Evolutionary conservation across 2,797 vertebrate genomes (phyloP), one percentile per base, ranked within the genome.

Genomic region (Centropyge bicolor): DNA sequence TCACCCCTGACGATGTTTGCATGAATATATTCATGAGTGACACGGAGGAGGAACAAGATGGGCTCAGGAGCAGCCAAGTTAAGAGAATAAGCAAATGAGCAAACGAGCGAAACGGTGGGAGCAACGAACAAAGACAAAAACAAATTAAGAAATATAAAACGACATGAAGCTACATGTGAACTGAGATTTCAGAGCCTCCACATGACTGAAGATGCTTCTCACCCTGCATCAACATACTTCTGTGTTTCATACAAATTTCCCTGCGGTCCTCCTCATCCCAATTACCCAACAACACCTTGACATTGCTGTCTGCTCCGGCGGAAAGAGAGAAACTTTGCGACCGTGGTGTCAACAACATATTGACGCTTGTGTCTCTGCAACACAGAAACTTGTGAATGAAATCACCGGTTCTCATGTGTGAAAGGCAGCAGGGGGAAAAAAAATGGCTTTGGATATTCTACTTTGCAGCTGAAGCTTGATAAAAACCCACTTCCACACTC

Each of bases 1-100:
- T 85, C 84, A 62, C 78, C 57, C 88, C 51, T n/a, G 81, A 91
- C 84, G 70, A 88, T 85, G 82, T 86, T 84, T 43, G 70, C 73
- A 91, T 94, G 89, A 93, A 93, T 93, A 82, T 64, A 94, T 93
- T 86, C 85, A 94, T 90, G 88, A 89, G 76, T 9, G 63, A 88
- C 64, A 78, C 20, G 1, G 63, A 78, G 66, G 60, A 46, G 71
- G 82, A 66, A 76, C 48, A 74, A 78, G 78, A 75, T 61, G 62
- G 76, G 70, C 54, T 45, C 74, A 62, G 71, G 76, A 88, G 83
- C 73, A 75, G 68, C 55, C 51, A 45, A 72, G 55, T 55, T 31
- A 54, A 81, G 69, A 74, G 36, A 78, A 88, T 31, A 73, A 70
- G 52, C 65, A 84, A 74, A 86, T 76, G 54, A 40, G 55, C 10